Percentiles rank a stretch among this genome's conserved stretches.
Conservation (phyloP, 2,797 vertebrate species). For the Tolypeutes matacus region DNA sequence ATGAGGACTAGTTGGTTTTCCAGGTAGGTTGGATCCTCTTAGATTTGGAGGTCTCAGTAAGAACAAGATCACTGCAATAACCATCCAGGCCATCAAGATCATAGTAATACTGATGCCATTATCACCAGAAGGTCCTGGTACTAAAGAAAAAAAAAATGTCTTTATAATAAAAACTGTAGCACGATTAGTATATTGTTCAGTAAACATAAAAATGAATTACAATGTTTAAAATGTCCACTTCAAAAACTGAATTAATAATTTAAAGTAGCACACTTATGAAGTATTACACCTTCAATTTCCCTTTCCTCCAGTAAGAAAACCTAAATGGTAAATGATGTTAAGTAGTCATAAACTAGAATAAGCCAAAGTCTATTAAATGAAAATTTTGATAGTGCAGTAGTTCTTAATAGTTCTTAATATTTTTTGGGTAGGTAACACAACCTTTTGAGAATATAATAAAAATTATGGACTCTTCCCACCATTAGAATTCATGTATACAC, state of each 20-base stretch:
- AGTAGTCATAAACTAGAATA: conserved; percentile 47
- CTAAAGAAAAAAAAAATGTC: conserved; percentile 86
- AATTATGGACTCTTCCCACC: too few species aligned
- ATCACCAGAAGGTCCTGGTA: conserved; percentile 93
- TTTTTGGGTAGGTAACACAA: too few species aligned
- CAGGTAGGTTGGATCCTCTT: conserved; percentile 89
- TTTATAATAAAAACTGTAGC: conserved; percentile 32
- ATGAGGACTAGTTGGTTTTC: conserved; percentile 90
- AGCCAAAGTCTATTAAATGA: conserved; percentile 30
- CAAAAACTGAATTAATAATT: conserved; percentile 30
- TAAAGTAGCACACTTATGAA: conserved; percentile 1
- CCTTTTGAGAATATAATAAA: too few species aligned
- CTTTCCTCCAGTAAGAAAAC: conserved; percentile 52
- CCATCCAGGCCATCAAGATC: conserved; percentile 96
- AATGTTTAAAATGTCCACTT: conserved; percentile 47
- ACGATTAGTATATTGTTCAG: neutral
- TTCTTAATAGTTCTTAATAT: too few species aligned
- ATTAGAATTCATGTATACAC: too few species aligned
- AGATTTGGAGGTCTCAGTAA: conserved; percentile 94
- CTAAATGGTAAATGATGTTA: conserved; percentile 21
- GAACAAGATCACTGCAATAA: conserved; percentile 94
- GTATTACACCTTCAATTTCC: conserved; percentile 47
- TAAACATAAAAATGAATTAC: conserved; percentile 21
- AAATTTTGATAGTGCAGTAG: conserved; percentile 20
- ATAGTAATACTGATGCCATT: conserved; percentile 93